Base-by-base conservation (phyloP, 2,113 vertebrate genomes). In the Neodontobutis hainanensis region DNA sequence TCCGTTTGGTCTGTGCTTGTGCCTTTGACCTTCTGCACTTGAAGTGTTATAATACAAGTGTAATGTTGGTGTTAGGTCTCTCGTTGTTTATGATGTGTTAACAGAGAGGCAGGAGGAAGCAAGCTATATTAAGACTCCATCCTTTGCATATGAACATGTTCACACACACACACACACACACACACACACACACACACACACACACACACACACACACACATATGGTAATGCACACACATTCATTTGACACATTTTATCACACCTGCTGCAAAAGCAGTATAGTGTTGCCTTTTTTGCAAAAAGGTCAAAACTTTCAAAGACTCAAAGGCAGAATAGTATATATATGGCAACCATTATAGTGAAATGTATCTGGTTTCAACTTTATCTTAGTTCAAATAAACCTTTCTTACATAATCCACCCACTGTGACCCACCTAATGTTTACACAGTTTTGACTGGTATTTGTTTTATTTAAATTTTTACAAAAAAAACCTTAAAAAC, bases 291-390 rank as follows among this genome's bases (percentile, higher is more conserved):
- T 53, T 2, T 61, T 40, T 53, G 32, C 8, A 52, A 52, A 68
- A 34, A 32, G 77, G 67, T 83, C 64, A 80, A 62, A 65, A 72
- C 48, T 72, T 85, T 87, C 68, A 85, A 84, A 83, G 75, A 50
- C 60, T 50, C 46, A 46, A 9, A n/a, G 50, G 40, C 61, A 2
- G 51, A 27, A 35, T 16, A 3, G 34, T 42, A 70, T 63, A 83
- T 78, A 9, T 72, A 75, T 60, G 76, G 44, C 19, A 4, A 14
- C 64, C 50, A 45, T 79, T 66, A 62, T 45, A 14, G 38, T 32
- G 0, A 0, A 53, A 46, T 44, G 51, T 72, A 56, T 81, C 55
- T 12, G n/a, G 68, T 80, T 83, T 85, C 73, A 74, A 75, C 32
- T 51, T 63, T 2, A 2, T 43, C 42, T 5, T 4, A 27, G 40